Conservation (phyloP, 2,888 invertebrate species). For the Hirtodrosophila confusa region DNA sequence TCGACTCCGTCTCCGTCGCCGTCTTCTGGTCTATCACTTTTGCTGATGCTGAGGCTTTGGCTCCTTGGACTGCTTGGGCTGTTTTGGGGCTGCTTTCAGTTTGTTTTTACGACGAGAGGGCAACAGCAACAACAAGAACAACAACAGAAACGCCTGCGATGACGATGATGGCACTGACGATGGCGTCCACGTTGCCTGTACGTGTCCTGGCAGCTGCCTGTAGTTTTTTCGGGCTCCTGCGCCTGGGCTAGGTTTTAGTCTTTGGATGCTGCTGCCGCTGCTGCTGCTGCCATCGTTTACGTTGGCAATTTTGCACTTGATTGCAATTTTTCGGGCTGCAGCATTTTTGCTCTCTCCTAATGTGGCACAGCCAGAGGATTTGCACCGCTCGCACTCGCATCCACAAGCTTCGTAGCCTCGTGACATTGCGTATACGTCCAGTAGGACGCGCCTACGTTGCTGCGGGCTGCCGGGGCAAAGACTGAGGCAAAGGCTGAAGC, state of each 20-base stretch:
- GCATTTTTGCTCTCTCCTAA: constrained; percentile 56
- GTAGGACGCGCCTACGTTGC: constrained; percentile 51
- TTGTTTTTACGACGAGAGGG: constrained; percentile 74
- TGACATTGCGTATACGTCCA: constrained; percentile 76
- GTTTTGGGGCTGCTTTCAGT: constrained; percentile 60
- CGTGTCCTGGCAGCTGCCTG: constrained; percentile 78
- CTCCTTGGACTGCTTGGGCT: constrained; percentile 60
- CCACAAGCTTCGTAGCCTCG: constrained; percentile 20
- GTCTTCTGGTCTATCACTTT: not conserved
- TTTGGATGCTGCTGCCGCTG: constrained; percentile 5
- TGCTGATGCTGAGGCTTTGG: constrained; percentile 9
- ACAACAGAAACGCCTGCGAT: constrained; percentile 6
- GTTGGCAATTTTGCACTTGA: constrained; percentile 83
- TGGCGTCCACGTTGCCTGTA: constrained; percentile 65
- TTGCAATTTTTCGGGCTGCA: constrained; percentile 80
- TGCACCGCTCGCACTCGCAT: not conserved
- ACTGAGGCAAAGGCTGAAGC: not conserved
- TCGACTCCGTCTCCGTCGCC: too few relatives aligned
- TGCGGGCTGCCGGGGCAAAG: not conserved
- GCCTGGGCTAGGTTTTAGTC: not conserved
- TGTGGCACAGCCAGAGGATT: constrained; percentile 36
- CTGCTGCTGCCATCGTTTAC: constrained; percentile 68
- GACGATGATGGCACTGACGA: constrained; percentile 52
- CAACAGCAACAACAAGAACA: constrained; percentile 51
- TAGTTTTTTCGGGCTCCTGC: constrained; percentile 49